Evolutionary conservation across 2,888 invertebrate genomes (phyloP).

Genomic region (Chrysopilus asiliformis): DNA sequence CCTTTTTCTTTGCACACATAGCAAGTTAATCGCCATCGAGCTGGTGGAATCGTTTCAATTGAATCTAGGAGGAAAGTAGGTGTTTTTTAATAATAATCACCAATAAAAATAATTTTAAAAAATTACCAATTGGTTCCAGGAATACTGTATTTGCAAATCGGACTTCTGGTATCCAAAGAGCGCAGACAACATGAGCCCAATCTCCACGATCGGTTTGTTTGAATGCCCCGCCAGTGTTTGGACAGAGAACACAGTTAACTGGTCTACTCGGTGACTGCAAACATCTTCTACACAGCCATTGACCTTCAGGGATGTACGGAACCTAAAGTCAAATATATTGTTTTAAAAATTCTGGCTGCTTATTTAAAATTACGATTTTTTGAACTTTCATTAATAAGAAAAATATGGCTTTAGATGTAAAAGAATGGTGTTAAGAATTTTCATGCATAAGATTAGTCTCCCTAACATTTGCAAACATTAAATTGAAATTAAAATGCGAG

Average conservation of each 20-base stretch:
- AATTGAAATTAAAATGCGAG: no score
- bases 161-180: slow-evolving; percentile 98
- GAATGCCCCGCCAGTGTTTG: slow-evolving; percentile 95
- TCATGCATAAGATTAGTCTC: no score
- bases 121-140: slow-evolving; percentile 79
- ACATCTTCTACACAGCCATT: slow-evolving; percentile 94
- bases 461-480: no score
- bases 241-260: slow-evolving; percentile 95
- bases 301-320: slow-evolving; percentile 93
- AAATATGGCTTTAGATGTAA: no score
- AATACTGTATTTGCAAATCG: slow-evolving; percentile 96
- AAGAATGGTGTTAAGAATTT: no score
- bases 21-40: slow-evolving; percentile 92
- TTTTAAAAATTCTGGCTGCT: no score
- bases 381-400: no score
- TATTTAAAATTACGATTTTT: no score
- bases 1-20: slow-evolving; percentile 90
- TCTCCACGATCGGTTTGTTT: slow-evolving; percentile 91
- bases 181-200: slow-evolving; percentile 99
- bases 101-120: not conserved
- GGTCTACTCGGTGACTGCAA: slow-evolving; percentile 90
- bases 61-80: slow-evolving; percentile 48
- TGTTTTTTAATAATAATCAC: not conserved
- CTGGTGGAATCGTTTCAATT: slow-evolving; percentile 88
- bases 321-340: no score